phyloP scores from a whole-genome alignment of 30 jellyfish, hydroid and myxozoan genomes.

The Mastigias papua region DNA sequence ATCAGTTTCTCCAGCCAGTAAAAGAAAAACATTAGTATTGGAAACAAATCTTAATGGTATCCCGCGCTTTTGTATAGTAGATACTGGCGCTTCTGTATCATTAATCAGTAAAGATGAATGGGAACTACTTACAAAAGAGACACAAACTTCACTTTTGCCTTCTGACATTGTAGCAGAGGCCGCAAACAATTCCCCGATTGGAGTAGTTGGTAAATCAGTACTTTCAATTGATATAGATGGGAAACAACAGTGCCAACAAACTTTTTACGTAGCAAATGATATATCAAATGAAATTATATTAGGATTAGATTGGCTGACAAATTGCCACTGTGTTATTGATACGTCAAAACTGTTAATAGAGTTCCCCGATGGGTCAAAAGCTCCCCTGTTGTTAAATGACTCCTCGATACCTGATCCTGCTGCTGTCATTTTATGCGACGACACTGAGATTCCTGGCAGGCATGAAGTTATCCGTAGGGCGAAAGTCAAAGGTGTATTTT shows the following conservation, averaged over 20 bases:
- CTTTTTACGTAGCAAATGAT: constrained; percentile 18
- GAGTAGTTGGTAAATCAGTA: background rate
- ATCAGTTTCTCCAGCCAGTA: background rate
- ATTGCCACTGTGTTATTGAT: background rate
- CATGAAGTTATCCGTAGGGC: background rate
- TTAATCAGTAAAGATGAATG: background rate
- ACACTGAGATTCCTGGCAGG: constrained; percentile 4
- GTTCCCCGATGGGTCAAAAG: background rate
- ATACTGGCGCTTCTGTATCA: constrained; percentile 3
- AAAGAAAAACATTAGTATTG: background rate
- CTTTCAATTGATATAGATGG: background rate
- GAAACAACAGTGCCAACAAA: background rate
- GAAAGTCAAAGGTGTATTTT: background rate
- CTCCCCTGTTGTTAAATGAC: background rate
- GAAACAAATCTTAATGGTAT: background rate
- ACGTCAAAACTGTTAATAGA: background rate
- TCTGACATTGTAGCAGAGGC: background rate
- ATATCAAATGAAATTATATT: background rate
- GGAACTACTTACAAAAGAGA: background rate
- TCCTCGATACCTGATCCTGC: background rate
- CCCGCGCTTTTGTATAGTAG: background rate
- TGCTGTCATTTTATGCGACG: constrained; percentile 7
- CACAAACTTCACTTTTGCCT: background rate
- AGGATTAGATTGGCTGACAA: constrained; percentile 17
- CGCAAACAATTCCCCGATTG: constrained; percentile 1